A percentile compares a stretch with the other conserved stretches of the same genome.
These are phyloP conservation scores for Actinostola sp. DNA, from an alignment of 92 coral and sea anemone species.

Conservation along the genomic window DNA sequence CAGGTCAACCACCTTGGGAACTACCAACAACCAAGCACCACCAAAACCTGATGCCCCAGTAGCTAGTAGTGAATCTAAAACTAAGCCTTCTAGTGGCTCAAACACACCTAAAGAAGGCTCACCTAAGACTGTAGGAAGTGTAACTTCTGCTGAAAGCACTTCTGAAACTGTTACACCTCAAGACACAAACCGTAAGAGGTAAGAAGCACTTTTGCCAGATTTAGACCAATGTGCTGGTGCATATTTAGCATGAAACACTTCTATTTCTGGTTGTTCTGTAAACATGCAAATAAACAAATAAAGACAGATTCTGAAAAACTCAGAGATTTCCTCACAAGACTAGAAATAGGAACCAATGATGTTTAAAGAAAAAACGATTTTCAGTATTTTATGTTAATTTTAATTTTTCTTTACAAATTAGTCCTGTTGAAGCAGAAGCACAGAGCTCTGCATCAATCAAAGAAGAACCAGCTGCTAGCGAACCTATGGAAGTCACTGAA, in stretches of 20 bases:
- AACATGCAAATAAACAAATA: too few species aligned
- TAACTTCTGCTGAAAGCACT: constrained; percentile 59
- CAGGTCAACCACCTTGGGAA: constrained; percentile 44
- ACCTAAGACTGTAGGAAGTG: constrained; percentile 76
- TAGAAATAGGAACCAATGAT: too few species aligned
- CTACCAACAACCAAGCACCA: constrained; percentile 43
- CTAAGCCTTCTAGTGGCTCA: constrained; percentile 54
- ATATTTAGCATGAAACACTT: background rate
- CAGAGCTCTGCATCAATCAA: constrained; percentile 28
- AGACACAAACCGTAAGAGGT: constrained; percentile 75
- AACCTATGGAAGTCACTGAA: constrained; percentile 79
- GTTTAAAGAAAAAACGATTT: background rate
- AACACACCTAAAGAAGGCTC: constrained; percentile 76
- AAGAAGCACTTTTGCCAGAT: background rate
- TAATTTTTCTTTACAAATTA: background rate
- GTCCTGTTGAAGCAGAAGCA: constrained; percentile 58
- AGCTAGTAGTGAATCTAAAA: constrained; percentile 48
- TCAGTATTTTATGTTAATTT: background rate
- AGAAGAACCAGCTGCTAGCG: constrained; percentile 55
- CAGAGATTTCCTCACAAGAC: too few species aligned
- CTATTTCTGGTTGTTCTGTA: background rate
- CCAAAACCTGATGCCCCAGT: constrained; percentile 38
- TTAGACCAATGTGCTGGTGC: background rate
- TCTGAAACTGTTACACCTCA: constrained; percentile 58
- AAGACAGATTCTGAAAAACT: too few species aligned